These are phyloP conservation scores for Ictalurus furcatus DNA, from an alignment of 2,113 vertebrate species.

Conservation along the genomic window DNA sequence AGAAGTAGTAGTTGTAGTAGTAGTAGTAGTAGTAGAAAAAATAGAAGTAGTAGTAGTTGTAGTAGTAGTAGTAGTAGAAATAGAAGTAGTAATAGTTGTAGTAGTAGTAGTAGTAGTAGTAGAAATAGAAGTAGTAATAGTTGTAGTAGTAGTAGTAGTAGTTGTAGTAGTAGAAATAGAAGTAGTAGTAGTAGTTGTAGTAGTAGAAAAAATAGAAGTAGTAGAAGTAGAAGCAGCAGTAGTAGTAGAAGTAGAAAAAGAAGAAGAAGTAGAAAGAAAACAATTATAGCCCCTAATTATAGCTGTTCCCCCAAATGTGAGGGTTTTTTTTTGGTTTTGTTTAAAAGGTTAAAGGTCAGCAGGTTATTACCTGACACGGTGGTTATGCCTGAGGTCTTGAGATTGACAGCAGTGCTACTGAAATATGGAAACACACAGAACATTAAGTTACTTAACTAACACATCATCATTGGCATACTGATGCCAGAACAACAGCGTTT, in stretches of 20 bases:
- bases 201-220: too few species aligned
- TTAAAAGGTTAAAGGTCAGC: neutral
- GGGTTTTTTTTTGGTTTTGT: neutral
- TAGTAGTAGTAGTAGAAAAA: too few species aligned
- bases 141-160: too few species aligned
- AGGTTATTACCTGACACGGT: slow-evolving; percentile 66
- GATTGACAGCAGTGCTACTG: slow-evolving; percentile 80
- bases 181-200: too few species aligned
- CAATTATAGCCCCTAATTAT: neutral
- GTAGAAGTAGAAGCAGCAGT: too few species aligned
- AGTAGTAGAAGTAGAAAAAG: neutral
- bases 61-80: too few species aligned
- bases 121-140: too few species aligned
- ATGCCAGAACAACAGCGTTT: neutral
- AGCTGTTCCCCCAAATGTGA: neutral
- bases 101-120: too few species aligned
- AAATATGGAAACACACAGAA: slow-evolving; percentile 45
- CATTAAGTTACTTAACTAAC: neutral
- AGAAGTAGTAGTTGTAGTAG: too few species aligned
- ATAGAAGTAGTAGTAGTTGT: too few species aligned
- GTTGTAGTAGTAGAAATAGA: too few species aligned
- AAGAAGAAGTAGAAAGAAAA: neutral
- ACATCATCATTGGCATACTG: neutral
- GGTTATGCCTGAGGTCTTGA: slow-evolving; percentile 80
- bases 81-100: too few species aligned